Conservation (phyloP, 2,113 vertebrate genomes). For the Tupaia chinensis region DNA sequence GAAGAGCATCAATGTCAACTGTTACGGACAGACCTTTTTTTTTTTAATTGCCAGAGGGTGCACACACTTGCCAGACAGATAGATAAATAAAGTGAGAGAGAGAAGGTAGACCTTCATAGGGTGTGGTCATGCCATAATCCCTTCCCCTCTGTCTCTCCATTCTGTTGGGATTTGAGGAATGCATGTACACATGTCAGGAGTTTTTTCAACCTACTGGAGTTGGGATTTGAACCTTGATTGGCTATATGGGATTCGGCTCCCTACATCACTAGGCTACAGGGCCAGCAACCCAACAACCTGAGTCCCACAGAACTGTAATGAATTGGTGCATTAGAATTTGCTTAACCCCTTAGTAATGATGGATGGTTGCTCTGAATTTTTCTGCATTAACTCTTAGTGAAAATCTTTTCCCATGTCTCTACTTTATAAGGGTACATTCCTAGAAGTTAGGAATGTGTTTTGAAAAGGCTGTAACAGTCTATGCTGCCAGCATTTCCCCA, state of each 20-base stretch:
- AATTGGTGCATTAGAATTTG: not conserved
- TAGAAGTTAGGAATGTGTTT: not conserved
- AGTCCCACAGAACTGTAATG: not conserved
- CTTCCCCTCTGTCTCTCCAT: no score
- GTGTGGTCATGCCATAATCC: no score
- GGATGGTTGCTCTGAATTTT: not conserved
- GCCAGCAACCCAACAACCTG: no score
- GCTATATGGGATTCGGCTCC: no score
- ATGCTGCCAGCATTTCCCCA: not conserved
- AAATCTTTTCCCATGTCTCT: not conserved
- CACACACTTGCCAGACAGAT: no score
- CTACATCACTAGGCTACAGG: no score
- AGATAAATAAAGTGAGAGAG: no score
- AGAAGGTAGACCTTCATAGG: no score
- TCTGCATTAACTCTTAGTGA: not conserved
- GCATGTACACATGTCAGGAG: no score
- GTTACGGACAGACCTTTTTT: not conserved
- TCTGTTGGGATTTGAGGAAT: no score
- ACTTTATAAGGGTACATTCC: not conserved
- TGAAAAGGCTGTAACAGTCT: not conserved
- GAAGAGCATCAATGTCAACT: not conserved
- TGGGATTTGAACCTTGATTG: no score
- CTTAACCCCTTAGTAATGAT: not conserved
- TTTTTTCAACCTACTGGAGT: no score
- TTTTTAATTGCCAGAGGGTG: not conserved